Conservation (phyloP, 2,113 vertebrate species). For the human (Homo sapiens) region DNA sequence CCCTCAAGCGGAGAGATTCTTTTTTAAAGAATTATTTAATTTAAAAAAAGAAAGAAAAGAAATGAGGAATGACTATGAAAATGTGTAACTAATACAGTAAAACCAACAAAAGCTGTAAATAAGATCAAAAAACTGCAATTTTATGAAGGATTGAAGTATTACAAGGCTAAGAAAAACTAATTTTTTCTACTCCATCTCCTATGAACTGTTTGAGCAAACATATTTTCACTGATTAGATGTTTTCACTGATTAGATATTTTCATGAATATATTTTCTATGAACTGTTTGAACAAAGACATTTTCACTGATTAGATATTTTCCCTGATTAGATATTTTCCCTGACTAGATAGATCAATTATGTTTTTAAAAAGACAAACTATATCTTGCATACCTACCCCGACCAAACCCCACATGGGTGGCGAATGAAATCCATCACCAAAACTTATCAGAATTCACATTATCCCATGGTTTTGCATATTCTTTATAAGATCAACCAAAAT, state of each 20-base stretch:
- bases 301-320: background rate
- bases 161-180: background rate
- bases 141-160: background rate
- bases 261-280: background rate
- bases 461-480: background rate
- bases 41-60: background rate
- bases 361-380: background rate
- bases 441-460: background rate
- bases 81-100: background rate
- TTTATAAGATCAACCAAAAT: constrained; percentile 24
- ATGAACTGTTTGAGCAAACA: background rate
- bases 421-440: background rate
- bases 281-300: background rate
- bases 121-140: background rate
- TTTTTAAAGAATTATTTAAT: background rate
- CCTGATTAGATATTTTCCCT: background rate
- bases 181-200: background rate
- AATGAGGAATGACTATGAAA: background rate
- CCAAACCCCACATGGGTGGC: background rate
- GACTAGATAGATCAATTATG: background rate
- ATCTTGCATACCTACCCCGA: background rate
- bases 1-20: background rate
- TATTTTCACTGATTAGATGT: background rate
- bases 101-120: background rate
- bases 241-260: background rate